phyloP scores from a whole-genome alignment of 2,113 vertebrate genomes.

The Mesoclemmys tuberculata region DNA sequence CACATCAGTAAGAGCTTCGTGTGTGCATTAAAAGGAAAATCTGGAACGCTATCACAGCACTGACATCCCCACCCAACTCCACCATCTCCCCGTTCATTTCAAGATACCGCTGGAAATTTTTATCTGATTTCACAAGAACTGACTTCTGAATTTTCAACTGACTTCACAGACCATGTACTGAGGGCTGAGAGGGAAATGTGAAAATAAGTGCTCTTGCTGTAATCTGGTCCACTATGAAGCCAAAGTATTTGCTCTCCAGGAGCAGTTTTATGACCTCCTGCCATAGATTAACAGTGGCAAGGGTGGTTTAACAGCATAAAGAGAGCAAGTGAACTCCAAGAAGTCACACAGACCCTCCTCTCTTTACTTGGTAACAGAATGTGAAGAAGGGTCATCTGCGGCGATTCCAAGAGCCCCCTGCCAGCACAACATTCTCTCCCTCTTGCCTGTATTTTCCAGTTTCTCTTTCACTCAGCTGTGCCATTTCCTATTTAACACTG shows the following conservation, averaged over 20 bases:
- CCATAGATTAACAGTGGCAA: background rate
- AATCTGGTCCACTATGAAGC: background rate
- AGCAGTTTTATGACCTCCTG: background rate
- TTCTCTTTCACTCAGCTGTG: background rate
- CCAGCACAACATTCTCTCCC: background rate
- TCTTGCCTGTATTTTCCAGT: background rate
- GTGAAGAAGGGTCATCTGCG: background rate
- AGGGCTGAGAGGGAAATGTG: background rate
- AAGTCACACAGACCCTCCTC: background rate
- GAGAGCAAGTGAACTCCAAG: background rate
- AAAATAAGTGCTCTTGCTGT: background rate
- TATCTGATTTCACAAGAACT: background rate
- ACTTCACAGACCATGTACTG: rapidly evolving
- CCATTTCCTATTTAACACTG: background rate
- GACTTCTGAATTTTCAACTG: rapidly evolving
- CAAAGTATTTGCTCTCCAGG: background rate
- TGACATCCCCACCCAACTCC: background rate
- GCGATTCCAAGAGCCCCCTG: background rate
- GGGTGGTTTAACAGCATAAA: background rate
- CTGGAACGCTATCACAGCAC: rapidly evolving
- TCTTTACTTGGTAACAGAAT: background rate
- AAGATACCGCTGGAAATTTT: background rate
- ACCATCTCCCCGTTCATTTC: background rate
- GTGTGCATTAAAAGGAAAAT: background rate
- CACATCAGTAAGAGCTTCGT: background rate